Evolutionary conservation across 2,113 vertebrate species (phyloP), one percentile per base, ranked within the genome.

Genomic region (Trematocara marginatum): DNA sequence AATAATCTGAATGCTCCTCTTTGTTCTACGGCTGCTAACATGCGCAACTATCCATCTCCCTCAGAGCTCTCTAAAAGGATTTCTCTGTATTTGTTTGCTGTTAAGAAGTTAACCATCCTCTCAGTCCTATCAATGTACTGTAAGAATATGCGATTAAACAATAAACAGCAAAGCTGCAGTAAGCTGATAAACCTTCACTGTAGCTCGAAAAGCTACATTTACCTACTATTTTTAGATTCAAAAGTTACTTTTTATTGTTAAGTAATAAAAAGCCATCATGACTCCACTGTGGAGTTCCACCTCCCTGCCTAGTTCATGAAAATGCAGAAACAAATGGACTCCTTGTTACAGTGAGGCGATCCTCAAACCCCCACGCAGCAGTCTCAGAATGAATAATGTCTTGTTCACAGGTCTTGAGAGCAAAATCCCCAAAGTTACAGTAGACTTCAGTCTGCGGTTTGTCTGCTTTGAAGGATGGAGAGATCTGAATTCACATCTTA

Each of bases 361-460:
- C 31, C 64, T 82, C 35, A 74, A 15, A 29, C 79, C 78, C 89
- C 80, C 88, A 81, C 92, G 81, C 89, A 82, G 79, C 54, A 74
- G 85, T 64, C 34, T 59, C 6, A 6, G 66, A 26, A 86, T 94
- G 86, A 94, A 93, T 92, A 61, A 83, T 12, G 82, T 66, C 59
- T 91, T 93, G 92, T 94, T 93, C 82, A 15, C 5, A 34, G 57
- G 56, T 84, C 88, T 81, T 52, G 23, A 64, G 47, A 82, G 80
- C 26, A 89, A 93, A 90, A 87, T 57, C 84, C 53, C 42, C 31
- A 59, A 90, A 90, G 81, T 80, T 78, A 86, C 79, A 84, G 71
- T 49, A 66, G 26, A 7, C 78, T 31, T 88, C n/a, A 84, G 51
- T 86, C 78, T 86, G 66, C 59, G 35, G 64, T 85, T 61, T 61